Conservation (phyloP, 2,113 vertebrate species). For the Esox niger region DNA sequence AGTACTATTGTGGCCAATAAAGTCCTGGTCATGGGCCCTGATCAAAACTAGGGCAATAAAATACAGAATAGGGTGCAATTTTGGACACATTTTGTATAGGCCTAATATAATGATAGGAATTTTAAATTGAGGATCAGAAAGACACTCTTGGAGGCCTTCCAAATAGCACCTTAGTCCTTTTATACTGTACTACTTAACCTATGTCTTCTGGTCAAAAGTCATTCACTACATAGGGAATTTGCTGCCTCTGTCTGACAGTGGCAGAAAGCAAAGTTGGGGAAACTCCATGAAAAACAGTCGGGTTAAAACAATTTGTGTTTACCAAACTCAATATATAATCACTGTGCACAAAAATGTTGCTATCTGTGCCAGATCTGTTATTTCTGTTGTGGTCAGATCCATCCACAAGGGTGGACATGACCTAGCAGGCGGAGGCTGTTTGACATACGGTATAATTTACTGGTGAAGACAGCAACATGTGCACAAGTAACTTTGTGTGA, state of each 20-base stretch:
- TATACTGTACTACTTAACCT: too few species aligned
- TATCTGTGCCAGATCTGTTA: slow-evolving; percentile 54
- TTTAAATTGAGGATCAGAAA: too few species aligned
- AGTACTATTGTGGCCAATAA: too few species aligned
- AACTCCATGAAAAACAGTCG: slow-evolving; percentile 36
- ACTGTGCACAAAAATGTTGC: slow-evolving; percentile 38
- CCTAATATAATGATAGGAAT: too few species aligned
- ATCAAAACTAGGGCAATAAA: slow-evolving; percentile 7
- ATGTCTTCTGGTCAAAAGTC: too few species aligned
- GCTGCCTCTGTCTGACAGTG: neutral
- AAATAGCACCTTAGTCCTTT: too few species aligned
- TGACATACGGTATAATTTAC: slow-evolving; percentile 59
- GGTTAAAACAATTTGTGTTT: slow-evolving; percentile 33
- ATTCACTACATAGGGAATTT: too few species aligned
- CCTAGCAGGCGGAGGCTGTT: slow-evolving; percentile 26
- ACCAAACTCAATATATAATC: slow-evolving; percentile 46
- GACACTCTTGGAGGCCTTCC: neutral
- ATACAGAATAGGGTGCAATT: slow-evolving; percentile 20
- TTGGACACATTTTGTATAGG: too few species aligned
- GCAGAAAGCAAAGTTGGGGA: slow-evolving; percentile 9
- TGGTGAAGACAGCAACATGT: slow-evolving; percentile 45
- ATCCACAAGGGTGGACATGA: slow-evolving; percentile 35
- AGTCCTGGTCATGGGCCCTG: too few species aligned
- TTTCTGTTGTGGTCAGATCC: slow-evolving; percentile 57
- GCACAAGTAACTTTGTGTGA: slow-evolving; percentile 28